Percentiles rank a stretch among this genome's conserved stretches.
Conservation (phyloP, 2,113 vertebrate species). For the Glareola pratincola region DNA sequence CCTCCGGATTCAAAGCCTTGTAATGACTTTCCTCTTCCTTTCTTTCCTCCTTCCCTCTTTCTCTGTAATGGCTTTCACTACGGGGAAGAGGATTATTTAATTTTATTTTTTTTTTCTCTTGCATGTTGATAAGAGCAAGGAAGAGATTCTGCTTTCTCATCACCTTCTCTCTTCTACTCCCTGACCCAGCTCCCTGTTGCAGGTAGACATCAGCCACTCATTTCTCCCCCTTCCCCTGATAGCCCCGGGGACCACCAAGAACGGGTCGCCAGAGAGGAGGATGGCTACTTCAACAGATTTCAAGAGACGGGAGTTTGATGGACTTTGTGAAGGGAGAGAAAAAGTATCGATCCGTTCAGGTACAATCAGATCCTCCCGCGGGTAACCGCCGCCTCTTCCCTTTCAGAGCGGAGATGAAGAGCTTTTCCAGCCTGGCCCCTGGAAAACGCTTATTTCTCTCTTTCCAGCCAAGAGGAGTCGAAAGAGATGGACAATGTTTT, state of each 20-base stretch:
- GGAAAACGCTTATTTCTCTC: not conserved
- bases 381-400: not conserved
- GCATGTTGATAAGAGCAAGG: not conserved
- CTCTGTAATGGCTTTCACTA: not conserved
- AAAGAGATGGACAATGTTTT: not conserved
- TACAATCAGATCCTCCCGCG: not conserved
- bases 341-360: not conserved
- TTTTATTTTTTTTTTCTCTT: not conserved
- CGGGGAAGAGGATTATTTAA: not conserved
- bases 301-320: not conserved
- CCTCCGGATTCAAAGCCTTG: constrained; percentile 23
- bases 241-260: not conserved
- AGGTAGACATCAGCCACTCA: not conserved
- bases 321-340: not conserved
- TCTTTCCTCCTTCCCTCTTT: constrained; percentile 1
- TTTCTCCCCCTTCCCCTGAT: not conserved
- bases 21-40: constrained; percentile 12
- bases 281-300: not conserved
- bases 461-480: not conserved
- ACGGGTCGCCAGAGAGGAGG: not conserved
- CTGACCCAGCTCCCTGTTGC: not conserved
- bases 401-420: not conserved
- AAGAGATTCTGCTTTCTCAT: not conserved
- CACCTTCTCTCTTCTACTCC: not conserved
- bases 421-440: not conserved